These are phyloP conservation scores for Drosophila ironensis DNA, from an alignment of 1,140 invertebrate species.

Conservation along the genomic window DNA sequence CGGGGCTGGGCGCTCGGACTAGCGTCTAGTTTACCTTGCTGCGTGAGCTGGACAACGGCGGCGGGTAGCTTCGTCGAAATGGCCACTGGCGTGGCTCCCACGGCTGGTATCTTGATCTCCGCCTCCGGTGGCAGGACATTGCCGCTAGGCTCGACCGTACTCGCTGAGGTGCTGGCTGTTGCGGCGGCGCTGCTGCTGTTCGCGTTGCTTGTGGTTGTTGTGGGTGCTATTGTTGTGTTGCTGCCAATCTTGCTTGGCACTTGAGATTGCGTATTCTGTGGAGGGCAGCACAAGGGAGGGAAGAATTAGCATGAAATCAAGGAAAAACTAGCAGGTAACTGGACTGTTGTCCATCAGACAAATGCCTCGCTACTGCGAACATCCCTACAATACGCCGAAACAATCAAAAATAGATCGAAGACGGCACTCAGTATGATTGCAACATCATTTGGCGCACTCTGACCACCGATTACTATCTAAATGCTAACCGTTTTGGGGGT, in stretches of 20 bases:
- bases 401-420: slow-evolving; percentile 61
- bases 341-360: slow-evolving; percentile 43
- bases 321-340: neutral
- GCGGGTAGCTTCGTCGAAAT: slow-evolving; percentile 85
- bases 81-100: slow-evolving; percentile 85
- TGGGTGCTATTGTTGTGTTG: slow-evolving; percentile 11
- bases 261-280: slow-evolving; percentile 79
- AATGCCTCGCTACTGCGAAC: slow-evolving; percentile 73
- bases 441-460: slow-evolving; percentile 37
- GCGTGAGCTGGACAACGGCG: slow-evolving; percentile 84
- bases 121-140: slow-evolving; percentile 79
- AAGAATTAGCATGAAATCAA: neutral
- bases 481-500: slow-evolving; percentile 62
- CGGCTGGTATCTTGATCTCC: slow-evolving; percentile 86
- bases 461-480: neutral
- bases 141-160: slow-evolving; percentile 49
- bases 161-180: slow-evolving; percentile 12
- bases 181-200: slow-evolving; percentile 16
- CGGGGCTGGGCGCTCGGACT: neutral
- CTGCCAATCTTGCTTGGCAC: slow-evolving; percentile 52
- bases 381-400: slow-evolving; percentile 40
- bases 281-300: too few species aligned
- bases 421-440: slow-evolving; percentile 46
- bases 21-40: slow-evolving; percentile 83
- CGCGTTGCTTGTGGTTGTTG: slow-evolving; percentile 26